Base-by-base conservation (phyloP, 2,888 invertebrate genomes). In the Ashinkailepas kermadecensis region DNA sequence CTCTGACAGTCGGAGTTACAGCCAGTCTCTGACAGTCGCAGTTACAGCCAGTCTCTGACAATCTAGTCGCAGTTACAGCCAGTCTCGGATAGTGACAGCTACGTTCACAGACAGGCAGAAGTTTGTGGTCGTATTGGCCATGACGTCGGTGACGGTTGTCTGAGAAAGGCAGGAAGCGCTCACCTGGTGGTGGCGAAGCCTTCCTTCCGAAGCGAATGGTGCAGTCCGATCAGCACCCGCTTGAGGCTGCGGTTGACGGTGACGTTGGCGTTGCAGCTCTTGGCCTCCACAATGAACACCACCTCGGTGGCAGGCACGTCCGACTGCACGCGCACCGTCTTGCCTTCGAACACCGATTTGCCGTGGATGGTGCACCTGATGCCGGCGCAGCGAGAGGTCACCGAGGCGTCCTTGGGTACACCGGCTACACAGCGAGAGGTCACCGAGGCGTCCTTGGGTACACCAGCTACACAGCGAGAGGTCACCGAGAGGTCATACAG, bases 201-300 rank as follows among this genome's bases (percentile, higher is more conserved):
- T 70, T 89, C 89, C 1, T 90, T 91, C 25, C 88, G 88, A 65
- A 95, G 87, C 85, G 94, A 94, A 84, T 91, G 92, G 84, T 92
- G 91, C 78, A 95, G 87, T 11, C 91, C 90, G 78, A 90, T 90
- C 0, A 93, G 87, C 64, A 95, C 89, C 8, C 90, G 88, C 85
- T 93, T 92, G 81, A 95, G 90, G 85, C 92, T 93, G 85, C 91
- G 92, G 81, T 88, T 89, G 82, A 89, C 89, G 65, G 90, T 89
- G 2, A 94, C 87, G 84, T 93, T 91, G 84, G 89, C 89, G 88
- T 96, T 97, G 87, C 97, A 97, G 11, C 90, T 89, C 85, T 93
- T 93, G 4, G 95, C 95, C 86, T 97, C 96, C 0, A 97, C 90
- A 81, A 97, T 91, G 87, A 97, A 94, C 81, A 97, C 94, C 0